Percentiles rank a stretch among this genome's conserved stretches.
Evolutionary conservation across 2,888 invertebrate genomes (phyloP).

Genomic region (Apantesis nais): DNA sequence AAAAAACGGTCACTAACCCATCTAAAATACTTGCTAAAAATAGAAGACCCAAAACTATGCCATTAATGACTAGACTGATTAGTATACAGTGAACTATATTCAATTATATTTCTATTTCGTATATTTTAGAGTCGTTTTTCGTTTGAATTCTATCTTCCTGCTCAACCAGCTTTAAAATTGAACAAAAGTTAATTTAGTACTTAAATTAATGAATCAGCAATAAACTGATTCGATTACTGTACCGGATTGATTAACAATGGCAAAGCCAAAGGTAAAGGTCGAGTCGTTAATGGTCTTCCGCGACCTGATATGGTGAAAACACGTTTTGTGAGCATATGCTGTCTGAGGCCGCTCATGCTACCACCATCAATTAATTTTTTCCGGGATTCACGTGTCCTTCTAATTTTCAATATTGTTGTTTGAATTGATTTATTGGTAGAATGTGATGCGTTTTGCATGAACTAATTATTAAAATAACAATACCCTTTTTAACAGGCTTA

Average conservation of each 20-base stretch:
- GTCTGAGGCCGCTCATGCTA: constrained; percentile 20
- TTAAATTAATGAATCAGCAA: constrained; percentile 25
- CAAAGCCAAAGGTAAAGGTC: constrained; percentile 38
- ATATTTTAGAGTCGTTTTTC: neutral
- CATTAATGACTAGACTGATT: neutral
- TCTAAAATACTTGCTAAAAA: neutral
- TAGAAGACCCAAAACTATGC: neutral
- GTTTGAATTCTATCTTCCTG: neutral
- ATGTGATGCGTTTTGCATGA: neutral
- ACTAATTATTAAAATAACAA: neutral
- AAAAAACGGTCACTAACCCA: neutral
- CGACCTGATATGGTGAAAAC: constrained; percentile 43
- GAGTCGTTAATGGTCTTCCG: constrained; percentile 44
- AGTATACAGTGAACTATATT: neutral
- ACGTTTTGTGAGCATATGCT: constrained; percentile 35
- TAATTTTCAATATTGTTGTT: constrained; percentile 17
- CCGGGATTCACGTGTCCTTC: constrained; percentile 35
- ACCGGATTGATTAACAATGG: constrained; percentile 21
- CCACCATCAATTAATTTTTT: constrained; percentile 33
- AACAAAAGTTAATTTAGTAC: constrained; percentile 11
- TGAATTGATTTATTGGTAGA: neutral
- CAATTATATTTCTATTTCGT: neutral
- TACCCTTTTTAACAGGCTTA: too few relatives aligned
- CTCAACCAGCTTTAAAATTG: neutral
- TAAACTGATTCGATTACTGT: constrained; percentile 30